Percentiles rank a stretch among this genome's conserved stretches.
phyloP scores from a whole-genome alignment of 1,140 invertebrate genomes.

The Drosophila sucinea region DNA sequence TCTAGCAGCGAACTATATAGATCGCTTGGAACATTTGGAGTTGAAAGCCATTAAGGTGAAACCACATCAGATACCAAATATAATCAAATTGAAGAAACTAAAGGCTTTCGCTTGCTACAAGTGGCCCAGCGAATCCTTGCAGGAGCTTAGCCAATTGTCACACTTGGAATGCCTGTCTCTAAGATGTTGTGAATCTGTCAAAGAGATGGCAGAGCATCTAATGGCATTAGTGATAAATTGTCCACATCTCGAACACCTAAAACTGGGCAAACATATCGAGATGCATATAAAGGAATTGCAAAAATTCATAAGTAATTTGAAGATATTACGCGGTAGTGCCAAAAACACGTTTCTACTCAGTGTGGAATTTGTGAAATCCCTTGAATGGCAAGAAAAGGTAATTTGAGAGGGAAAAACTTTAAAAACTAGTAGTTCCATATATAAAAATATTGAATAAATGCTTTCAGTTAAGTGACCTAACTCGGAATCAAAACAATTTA shows the following conservation, averaged over 20 bases:
- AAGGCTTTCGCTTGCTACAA: slow-evolving; percentile 48
- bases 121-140: slow-evolving; percentile 41
- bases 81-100: slow-evolving; percentile 27
- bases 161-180: slow-evolving; percentile 50
- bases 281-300: slow-evolving; percentile 11
- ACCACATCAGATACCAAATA: slow-evolving; percentile 30
- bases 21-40: slow-evolving; percentile 47
- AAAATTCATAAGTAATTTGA: slow-evolving; percentile 21
- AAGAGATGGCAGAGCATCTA: slow-evolving; percentile 20
- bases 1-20: slow-evolving; percentile 30
- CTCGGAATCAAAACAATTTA: slow-evolving; percentile 11
- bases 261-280: slow-evolving; percentile 41
- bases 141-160: slow-evolving; percentile 20
- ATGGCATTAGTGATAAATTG: slow-evolving; percentile 35
- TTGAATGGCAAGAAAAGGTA: slow-evolving; percentile 30
- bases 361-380: slow-evolving; percentile 7
- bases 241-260: slow-evolving; percentile 43
- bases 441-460: not conserved
- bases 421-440: too few species aligned
- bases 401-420: too few species aligned
- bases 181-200: slow-evolving; percentile 24
- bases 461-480: slow-evolving; percentile 23
- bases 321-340: not conserved
- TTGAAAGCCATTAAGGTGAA: slow-evolving; percentile 33
- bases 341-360: slow-evolving; percentile 31